phyloP scores from a whole-genome alignment of 2,888 invertebrate genomes.

The Tenthredo livida region DNA sequence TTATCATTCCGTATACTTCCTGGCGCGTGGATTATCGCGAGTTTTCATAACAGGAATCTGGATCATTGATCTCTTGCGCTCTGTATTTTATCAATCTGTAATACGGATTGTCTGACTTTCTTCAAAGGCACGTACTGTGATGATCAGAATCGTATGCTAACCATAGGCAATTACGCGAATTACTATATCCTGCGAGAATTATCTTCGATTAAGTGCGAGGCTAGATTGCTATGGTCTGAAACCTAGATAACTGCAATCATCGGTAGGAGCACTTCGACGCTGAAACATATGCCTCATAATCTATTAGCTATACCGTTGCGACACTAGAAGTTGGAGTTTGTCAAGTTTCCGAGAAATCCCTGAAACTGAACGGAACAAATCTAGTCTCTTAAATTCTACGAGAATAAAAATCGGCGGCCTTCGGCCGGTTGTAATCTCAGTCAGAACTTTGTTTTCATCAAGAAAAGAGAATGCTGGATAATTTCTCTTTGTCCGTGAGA shows the following conservation, averaged over 20 bases:
- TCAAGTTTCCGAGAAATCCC: neutral
- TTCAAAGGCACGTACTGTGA: neutral
- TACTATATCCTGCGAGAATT: neutral
- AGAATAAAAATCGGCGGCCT: neutral
- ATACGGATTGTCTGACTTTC: neutral
- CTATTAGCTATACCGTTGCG: neutral
- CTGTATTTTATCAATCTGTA: neutral
- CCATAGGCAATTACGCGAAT: neutral
- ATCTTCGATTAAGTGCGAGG: conserved; percentile 6
- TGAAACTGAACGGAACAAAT: neutral
- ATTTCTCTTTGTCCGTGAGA: conserved; percentile 47
- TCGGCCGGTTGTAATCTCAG: neutral
- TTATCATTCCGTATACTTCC: conserved; percentile 2
- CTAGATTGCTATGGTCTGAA: neutral
- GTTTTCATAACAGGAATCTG: neutral
- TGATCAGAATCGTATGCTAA: neutral
- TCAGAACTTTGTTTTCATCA: neutral
- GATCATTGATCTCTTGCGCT: neutral
- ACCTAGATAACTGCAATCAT: conserved; percentile 4
- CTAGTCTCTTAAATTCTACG: neutral
- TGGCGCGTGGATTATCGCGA: neutral
- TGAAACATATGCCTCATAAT: neutral
- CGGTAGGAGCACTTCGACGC: neutral
- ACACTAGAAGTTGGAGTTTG: neutral
- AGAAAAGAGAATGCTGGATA: conserved; percentile 33